Base-by-base conservation (phyloP, 2,888 invertebrate genomes). In the Daptonema setosum region DNA sequence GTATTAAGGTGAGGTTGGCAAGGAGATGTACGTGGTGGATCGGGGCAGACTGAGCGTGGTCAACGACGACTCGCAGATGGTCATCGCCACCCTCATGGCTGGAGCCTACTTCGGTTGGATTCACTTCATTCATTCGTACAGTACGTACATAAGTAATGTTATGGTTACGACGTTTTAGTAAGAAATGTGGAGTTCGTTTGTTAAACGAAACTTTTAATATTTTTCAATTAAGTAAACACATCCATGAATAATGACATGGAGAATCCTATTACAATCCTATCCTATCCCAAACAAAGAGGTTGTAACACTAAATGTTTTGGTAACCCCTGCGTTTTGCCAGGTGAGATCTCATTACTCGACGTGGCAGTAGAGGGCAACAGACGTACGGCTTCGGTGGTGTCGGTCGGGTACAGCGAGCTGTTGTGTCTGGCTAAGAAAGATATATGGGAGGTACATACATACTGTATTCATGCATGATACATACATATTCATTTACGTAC, bases 11-110 rank as follows among this genome's bases (percentile, higher is more conserved):
- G 93, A 95, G 78, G 91, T 95, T 63, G 93, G 93, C 64, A 93
- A 93, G 75, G 93, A 93, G 77, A 95, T 95, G 93, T 95, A 95
- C 79, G 93, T 95, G 78, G 93, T 95, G 66, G 93, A 90, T 77
- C 79, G 91, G 67, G 93, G 95, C n/a, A 62, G 69, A 66, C 80
- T 90, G 69, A 88, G 84, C 78, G 93, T 87, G 73, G 90, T 87
- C 65, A 88, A 83, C 61, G 87, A 90, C 77, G 87, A 88, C 75
- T 87, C 87, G 65, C 83, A 87, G 76, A 87, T 88, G 56, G 90
- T 93, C 64, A 79, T 95, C 75, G 93, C 93, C 69, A 91, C 90
- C 64, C 80, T 95, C 71, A 87, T 88, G 77, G 91, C 93, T 68
- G 95, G 93, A 75, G 90, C 90, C 75, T 95, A 95, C 81, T 95